Evolutionary conservation across 2,113 vertebrate species (phyloP).

Genomic region (Eublepharis macularius): DNA sequence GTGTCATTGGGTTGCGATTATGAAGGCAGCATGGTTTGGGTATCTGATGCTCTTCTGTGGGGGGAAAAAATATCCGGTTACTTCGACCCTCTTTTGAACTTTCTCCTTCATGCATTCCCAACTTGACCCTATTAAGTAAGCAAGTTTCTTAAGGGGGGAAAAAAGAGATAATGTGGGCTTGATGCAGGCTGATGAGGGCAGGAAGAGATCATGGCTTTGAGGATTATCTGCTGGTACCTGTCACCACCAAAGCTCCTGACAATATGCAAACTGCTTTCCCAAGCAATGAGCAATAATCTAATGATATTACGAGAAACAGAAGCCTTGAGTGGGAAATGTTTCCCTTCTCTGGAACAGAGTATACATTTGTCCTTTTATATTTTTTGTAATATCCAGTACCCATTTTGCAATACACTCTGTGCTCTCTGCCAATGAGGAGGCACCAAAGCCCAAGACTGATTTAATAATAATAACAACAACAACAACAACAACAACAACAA

Average conservation of each 20-base stretch:
- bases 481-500: no score
- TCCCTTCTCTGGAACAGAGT: neutral
- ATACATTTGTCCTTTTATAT: no score
- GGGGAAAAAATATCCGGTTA: neutral
- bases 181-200: slow-evolving; percentile 17
- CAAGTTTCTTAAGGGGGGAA: slow-evolving; percentile 11
- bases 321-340: neutral
- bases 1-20: neutral
- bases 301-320: neutral
- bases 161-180: slow-evolving; percentile 30
- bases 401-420: neutral
- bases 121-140: neutral
- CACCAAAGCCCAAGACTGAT: neutral
- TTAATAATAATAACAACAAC: no score
- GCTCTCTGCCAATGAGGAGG: neutral
- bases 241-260: neutral
- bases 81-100: neutral
- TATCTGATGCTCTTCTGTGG: neutral
- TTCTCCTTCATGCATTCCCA: neutral
- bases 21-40: neutral
- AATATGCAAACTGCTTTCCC: neutral
- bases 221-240: neutral
- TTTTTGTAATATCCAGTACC: neutral
- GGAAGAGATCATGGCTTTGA: slow-evolving; percentile 19
- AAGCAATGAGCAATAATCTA: neutral